Conservation (phyloP, 2,797 vertebrate species). For the Dendrocincla fuliginosa region DNA sequence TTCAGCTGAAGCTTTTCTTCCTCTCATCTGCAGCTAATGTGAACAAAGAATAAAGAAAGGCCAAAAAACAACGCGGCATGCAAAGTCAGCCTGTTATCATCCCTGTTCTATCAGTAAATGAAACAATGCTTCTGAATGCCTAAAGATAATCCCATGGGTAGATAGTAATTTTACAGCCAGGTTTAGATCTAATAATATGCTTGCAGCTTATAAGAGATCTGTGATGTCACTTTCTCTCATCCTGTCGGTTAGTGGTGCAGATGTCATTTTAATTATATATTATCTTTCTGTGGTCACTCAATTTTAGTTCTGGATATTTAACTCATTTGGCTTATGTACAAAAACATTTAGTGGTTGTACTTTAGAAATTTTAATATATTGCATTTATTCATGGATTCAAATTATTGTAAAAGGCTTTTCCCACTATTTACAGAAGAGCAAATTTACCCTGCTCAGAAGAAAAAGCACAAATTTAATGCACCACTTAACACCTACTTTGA, state of each 20-base stretch:
- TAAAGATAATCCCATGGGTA: constrained; percentile 54
- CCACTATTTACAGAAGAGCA: constrained; percentile 36
- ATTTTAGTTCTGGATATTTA: constrained; percentile 29
- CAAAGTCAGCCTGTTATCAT: constrained; percentile 61
- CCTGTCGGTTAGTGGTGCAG: background rate
- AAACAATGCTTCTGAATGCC: constrained; percentile 53
- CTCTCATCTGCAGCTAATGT: background rate
- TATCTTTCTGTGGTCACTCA: constrained; percentile 38
- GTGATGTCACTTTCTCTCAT: constrained; percentile 48
- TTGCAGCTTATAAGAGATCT: constrained; percentile 38
- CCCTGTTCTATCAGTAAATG: constrained; percentile 45
- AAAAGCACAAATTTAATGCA: constrained; percentile 57
- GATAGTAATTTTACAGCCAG: constrained; percentile 58
- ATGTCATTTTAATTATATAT: constrained; percentile 54
- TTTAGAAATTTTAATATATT: constrained; percentile 40
- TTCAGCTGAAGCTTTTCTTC: constrained; percentile 17
- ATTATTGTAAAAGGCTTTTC: constrained; percentile 31
- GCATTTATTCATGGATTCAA: constrained; percentile 38
- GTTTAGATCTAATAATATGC: constrained; percentile 61
- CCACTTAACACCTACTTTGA: constrained; percentile 46
- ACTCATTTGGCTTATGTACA: constrained; percentile 20
- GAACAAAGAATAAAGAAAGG: constrained; percentile 36
- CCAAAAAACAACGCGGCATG: constrained; percentile 40
- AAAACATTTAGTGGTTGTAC: background rate
- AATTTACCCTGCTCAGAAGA: constrained; percentile 24